Evolutionary conservation across 2,797 vertebrate species (phyloP), one percentile per base, ranked within the genome.

Genomic region (Enteromius mattozi): DNA sequence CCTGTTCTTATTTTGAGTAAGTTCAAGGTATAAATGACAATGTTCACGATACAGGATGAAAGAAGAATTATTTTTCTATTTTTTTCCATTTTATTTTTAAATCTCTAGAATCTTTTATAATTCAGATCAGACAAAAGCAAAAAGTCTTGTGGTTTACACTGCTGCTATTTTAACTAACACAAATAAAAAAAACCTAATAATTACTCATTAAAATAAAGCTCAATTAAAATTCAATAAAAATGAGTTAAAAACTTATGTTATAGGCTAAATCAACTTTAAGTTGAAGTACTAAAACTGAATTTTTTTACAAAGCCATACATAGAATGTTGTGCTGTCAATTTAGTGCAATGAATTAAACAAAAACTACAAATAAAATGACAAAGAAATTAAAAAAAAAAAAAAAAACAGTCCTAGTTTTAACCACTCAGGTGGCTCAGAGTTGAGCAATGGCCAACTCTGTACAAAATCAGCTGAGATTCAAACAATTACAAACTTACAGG

Each of bases 141-240:
- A 80, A 66, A 10, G 59, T 24, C 47, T 72, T 78, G 59, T n/a
- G 81, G 19, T 54, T 86, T 81, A 3, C n/a, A 27, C 14, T 45
- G 69, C 40, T 71, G 69, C 24, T 71, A 71, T 71, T 71, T 45
- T 16, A 16, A 27, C 13, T 1, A 71, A 24, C 24, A 14, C 19
- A 7, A 24, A 24, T 40, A 59, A 61, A 61, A 27, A 61, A 14
- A 1, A 13, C 1, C 0, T 27, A 27, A n/a, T 24, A 42, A 7
- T 74, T 54, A 12, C 1, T n/a, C 9, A 14, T 9, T 33, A 17
- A 51, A 51, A 54, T 33, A 1, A 21, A 33, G 17, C 4, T 51
- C 0, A 51, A 51, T 19, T 16, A 21, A 51, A 33, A 21, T 33
- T 24, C 21, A 24, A 30, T 42, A 40, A 24, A 70, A 17, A 30